Base-by-base conservation (phyloP, 2,797 vertebrate species). In the Florisuga fusca region DNA sequence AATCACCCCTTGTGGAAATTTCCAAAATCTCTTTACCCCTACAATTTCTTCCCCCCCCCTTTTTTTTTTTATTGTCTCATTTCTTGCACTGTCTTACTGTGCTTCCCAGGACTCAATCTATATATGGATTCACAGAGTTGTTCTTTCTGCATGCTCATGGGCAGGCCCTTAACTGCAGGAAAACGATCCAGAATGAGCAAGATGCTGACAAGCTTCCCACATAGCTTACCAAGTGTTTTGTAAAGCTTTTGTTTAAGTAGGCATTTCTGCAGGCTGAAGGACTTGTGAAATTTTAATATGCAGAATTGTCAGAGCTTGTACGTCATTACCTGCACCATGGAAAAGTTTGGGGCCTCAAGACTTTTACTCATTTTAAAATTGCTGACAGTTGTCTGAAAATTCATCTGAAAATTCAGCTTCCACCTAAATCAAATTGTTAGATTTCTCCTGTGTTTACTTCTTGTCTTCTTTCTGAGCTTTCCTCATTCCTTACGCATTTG, bases 191-290 rank as follows among this genome's bases (percentile, higher is more conserved):
- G 75, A 80, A 76, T 8, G 46, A 93, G 78, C 31, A 90, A 57
- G 68, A 77, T 85, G 58, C 72, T 91, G 78, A 89, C 92, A 85
- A 94, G 50, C 87, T 85, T 84, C 58, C 54, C 51, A 68, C 6
- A 8, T 33, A 85, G 25, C 29, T 92, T 74, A 62, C 20, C 55
- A 53, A 75, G 46, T 31, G 54, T 80, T 83, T 79, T 83, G 50
- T 72, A 86, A 68, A 64, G 58, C 72, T 91, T 91, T 90, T 91
- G 55, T 87, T 61, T 69, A 43, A 46, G 29, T 68, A 50, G 13
- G 33, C 15, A 31, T 33, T 72, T 68, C 33, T 76, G 72, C 12
- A 41, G 69, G 33, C 17, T 67, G 78, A 90, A 80, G 48, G n/a
- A 63, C 27, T 76, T 79, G 31, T 57, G 54, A 87, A 71, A 89